Base-by-base conservation (phyloP, 2,797 vertebrate species). In the Chaenodraco wilsoni region DNA sequence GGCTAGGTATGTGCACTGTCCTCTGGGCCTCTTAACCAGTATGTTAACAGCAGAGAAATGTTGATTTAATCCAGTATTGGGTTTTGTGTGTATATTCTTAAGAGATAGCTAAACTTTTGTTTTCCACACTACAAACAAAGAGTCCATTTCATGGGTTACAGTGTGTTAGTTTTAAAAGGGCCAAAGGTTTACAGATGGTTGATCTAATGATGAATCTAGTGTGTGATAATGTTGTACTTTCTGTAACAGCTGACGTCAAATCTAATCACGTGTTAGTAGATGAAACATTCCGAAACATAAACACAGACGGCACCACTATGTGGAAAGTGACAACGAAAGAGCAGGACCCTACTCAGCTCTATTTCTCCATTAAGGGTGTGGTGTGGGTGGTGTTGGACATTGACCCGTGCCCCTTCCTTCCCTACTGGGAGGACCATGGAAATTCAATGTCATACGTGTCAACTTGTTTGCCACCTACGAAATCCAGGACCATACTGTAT, bases 381-480 rank as follows among this genome's bases (percentile, higher is more conserved):
- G 88, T 86, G 67, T 67, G 65, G 83, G 84, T 63, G 76, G 67
- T 69, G 57, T 76, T 82, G 68, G 76, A 50, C 69, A 81, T 63
- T 45, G 70, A 81, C 54, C 80, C 82, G 64, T 82, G 78, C 89
- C 88, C 79, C 88, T 91, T 92, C 89, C 91, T 92, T 93, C 89
- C 92, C 78, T 87, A 74, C 72, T 77, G 89, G 91, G 90, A 88
- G 89, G 90, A 87, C 84, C 85, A 77, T 91, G 92, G 92, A 93
- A 93, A 88, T 57, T 76, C 48, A 37, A 40, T 46, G 64, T 78
- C 50, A 76, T 23, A 51, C 79, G 33, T 76, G 83, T 76, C 51
- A 48, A 71, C 64, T 45, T 73, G 69, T 79, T 76, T 84, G 63
- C 62, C 59, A 79, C 48, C 15, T 57, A 69, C 44, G 62, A 48